Evolutionary conservation across 1,140 invertebrate genomes (phyloP), one percentile per base, ranked within the genome.

Genomic region (Danaus melanippus): DNA sequence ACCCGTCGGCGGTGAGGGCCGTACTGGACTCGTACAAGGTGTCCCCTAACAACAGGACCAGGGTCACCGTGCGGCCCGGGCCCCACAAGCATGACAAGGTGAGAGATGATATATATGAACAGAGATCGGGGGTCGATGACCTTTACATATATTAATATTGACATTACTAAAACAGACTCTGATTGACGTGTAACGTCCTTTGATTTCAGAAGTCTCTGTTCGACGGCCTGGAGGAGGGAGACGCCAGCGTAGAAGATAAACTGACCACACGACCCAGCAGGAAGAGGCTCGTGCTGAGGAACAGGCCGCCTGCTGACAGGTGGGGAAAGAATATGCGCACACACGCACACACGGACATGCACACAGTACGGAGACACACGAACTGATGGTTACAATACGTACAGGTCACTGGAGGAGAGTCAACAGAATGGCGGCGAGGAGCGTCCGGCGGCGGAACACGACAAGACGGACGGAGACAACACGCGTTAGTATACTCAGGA

Each of bases 211-310:
- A 92, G 77, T 91, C 91, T 0, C 74, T 93, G 0, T 93, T 93
- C 66, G 92, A 92, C 53, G 92, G 92, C 0, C 73, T 93, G 1
- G 92, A 93, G 66, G 91, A 92, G 56, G 90, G 90, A 49, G 91
- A 92, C 76, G 88, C 90, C 15, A 88, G 87, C 43, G 66, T 92
- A 8, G 81, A 89, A 15, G 90, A 92, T 61, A 91, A 90, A 12
- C 89, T 93, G 42, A 88, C 87, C 47, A 79, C 92, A 7, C 90
- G 91, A 56, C 89, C 90, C 2, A 92, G 89, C 62, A 82, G 90
- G 1, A 92, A 92, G 60, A 85, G 91, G 1, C 76, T 92, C 8
- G 88, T 92, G 1, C 78, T 93, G 6, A 87, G 89, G 9, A 43
- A 40, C 12, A 44, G 44, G 7, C 21, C 21, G 21, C 5, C 21